These are phyloP conservation scores for Pseudomyrmex dendroicus DNA, from an alignment of 1,140 invertebrate species.

Conservation along the genomic window DNA sequence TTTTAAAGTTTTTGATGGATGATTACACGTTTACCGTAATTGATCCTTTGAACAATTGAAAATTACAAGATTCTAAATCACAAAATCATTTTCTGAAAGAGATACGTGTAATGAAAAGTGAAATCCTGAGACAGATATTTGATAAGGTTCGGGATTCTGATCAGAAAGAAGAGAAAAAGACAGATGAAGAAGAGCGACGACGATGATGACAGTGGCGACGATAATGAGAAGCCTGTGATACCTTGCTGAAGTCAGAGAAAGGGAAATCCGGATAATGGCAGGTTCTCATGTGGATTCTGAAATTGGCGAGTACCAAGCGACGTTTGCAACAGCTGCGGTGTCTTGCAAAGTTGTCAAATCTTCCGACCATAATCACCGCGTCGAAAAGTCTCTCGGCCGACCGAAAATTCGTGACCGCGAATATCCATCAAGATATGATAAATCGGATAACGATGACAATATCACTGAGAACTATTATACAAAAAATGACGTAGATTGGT, in stretches of 20 bases:
- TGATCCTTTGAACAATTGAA: background rate
- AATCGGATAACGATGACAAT: background rate
- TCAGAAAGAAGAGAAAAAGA: slow-evolving; percentile 57
- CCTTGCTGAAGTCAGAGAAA: slow-evolving; percentile 50
- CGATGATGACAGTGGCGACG: slow-evolving; percentile 54
- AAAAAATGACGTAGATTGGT: background rate
- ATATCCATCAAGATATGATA: background rate
- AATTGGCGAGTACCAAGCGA: slow-evolving; percentile 32
- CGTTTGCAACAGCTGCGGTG: slow-evolving; percentile 22
- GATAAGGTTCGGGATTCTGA: background rate
- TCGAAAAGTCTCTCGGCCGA: background rate
- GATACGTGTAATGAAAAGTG: background rate
- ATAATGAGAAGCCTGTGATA: slow-evolving; percentile 45
- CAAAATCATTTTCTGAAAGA: background rate
- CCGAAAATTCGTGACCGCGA: slow-evolving; percentile 18
- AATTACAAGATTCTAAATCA: background rate
- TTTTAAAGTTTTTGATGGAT: slow-evolving; percentile 7
- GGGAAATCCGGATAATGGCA: slow-evolving; percentile 58
- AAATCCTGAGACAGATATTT: slow-evolving; percentile 22
- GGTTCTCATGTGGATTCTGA: slow-evolving; percentile 49
- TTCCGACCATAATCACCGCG: slow-evolving; percentile 23
- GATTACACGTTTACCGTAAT: background rate
- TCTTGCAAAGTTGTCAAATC: slow-evolving; percentile 23
- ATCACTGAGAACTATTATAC: background rate
- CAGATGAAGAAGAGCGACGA: slow-evolving; percentile 58